These are phyloP conservation scores for Xylota segnis DNA, from an alignment of 2,888 invertebrate species.

Conservation along the genomic window DNA sequence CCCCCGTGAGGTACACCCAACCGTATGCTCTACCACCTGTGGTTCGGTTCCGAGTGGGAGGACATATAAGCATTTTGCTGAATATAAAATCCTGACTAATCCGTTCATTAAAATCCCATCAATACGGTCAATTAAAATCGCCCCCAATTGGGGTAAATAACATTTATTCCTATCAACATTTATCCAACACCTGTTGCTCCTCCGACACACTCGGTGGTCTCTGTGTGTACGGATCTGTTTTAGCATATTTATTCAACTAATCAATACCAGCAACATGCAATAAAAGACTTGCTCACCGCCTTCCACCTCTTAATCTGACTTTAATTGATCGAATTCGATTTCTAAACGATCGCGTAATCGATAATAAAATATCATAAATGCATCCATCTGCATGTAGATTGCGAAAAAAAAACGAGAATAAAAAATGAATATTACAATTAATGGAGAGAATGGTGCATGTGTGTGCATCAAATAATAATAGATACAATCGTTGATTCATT, in stretches of 20 bases:
- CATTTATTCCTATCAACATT: conserved; percentile 12
- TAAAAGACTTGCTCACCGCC: conserved; percentile 39
- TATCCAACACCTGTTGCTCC: background rate
- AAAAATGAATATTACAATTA: conserved; percentile 31
- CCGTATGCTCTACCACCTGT: background rate
- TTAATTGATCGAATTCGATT: conserved; percentile 71
- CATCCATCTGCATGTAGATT: conserved; percentile 53
- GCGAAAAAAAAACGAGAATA: conserved; percentile 53
- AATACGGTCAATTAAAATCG: conserved; percentile 52
- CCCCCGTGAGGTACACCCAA: background rate
- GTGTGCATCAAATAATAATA: conserved; percentile 4
- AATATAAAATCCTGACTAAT: conserved; percentile 29
- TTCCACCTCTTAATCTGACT: conserved; percentile 52
- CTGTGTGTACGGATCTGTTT: conserved; percentile 20
- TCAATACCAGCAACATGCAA: conserved; percentile 46
- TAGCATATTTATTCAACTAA: conserved; percentile 67
- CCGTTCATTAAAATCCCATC: conserved; percentile 50
- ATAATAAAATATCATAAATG: conserved; percentile 55
- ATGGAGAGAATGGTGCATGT: background rate
- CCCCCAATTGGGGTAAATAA: conserved; percentile 34
- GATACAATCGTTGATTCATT: conserved; percentile 61
- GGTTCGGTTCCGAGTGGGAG: background rate
- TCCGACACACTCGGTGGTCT: conserved; percentile 39
- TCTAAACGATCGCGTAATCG: conserved; percentile 55
- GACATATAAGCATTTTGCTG: background rate